phyloP scores from a whole-genome alignment of 2,888 invertebrate species.

The Ramazzottius varieornatus region DNA sequence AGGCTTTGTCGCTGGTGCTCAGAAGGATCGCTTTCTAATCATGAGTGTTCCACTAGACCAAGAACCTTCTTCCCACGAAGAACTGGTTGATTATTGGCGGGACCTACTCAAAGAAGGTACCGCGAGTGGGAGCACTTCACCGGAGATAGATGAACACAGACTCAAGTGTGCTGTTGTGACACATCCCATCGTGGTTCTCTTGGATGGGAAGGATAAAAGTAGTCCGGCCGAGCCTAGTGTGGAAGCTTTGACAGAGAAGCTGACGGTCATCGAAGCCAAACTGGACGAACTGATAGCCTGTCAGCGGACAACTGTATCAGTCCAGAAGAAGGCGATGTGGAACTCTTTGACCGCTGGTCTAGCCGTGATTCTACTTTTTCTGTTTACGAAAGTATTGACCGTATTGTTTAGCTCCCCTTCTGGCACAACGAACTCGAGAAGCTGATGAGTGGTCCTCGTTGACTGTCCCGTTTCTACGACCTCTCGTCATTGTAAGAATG shows the following conservation, averaged over 20 bases:
- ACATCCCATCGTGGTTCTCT: neutral
- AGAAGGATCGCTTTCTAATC: conserved; percentile 61
- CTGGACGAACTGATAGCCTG: neutral
- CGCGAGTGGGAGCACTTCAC: too few relatives aligned
- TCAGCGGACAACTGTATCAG: neutral
- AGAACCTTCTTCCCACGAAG: conserved; percentile 31
- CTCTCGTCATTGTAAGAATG: too few relatives aligned
- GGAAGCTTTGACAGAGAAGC: too few relatives aligned
- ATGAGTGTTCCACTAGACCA: conserved; percentile 45
- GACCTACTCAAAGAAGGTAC: neutral
- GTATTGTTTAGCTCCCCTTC: too few relatives aligned
- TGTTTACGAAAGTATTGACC: neutral
- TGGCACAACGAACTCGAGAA: too few relatives aligned
- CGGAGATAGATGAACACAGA: neutral
- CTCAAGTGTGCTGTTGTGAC: neutral
- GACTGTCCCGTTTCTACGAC: too few relatives aligned
- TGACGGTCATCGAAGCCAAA: neutral
- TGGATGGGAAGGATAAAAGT: too few relatives aligned
- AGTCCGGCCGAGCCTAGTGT: neutral
- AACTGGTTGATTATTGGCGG: conserved; percentile 42
- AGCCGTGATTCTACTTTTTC: neutral
- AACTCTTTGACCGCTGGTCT: neutral
- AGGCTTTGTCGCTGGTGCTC: conserved; percentile 31
- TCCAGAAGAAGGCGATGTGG: neutral
- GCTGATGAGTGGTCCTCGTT: too few relatives aligned